Conservation (phyloP, 2,113 vertebrate genomes). For the Falco punctatus region DNA sequence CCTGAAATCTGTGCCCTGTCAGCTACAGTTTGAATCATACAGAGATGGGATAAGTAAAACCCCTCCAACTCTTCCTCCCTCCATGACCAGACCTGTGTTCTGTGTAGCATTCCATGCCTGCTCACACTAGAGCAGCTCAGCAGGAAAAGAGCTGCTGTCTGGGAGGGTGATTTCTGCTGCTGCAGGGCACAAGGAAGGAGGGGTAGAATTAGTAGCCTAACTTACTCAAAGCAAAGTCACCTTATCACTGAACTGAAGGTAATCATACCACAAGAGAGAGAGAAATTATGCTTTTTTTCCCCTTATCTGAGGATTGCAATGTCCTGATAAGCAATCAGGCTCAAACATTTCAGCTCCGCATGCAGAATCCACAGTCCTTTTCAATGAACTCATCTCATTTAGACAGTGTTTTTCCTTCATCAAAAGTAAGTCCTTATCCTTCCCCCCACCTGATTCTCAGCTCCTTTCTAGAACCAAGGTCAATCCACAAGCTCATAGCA, state of each 20-base stretch:
- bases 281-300: not conserved
- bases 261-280: not conserved
- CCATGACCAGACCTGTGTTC: not conserved
- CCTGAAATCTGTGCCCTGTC: not conserved
- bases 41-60: not conserved
- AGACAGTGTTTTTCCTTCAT: not conserved
- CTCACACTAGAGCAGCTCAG: not conserved
- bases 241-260: not conserved
- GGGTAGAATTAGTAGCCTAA: not conserved
- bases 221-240: not conserved
- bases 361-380: not conserved
- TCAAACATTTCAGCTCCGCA: not conserved
- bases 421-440: not conserved
- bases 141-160: not conserved
- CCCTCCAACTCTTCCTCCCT: not conserved
- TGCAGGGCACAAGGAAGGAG: not conserved
- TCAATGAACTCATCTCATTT: not conserved
- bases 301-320: not conserved
- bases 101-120: not conserved
- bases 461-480: not conserved
- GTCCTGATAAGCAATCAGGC: not conserved
- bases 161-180: not conserved
- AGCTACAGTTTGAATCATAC: not conserved
- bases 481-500: not conserved
- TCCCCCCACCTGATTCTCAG: not conserved